These are phyloP conservation scores for Therioaphis trifolii DNA, from an alignment of 2,888 invertebrate genomes.

Conservation along the genomic window DNA sequence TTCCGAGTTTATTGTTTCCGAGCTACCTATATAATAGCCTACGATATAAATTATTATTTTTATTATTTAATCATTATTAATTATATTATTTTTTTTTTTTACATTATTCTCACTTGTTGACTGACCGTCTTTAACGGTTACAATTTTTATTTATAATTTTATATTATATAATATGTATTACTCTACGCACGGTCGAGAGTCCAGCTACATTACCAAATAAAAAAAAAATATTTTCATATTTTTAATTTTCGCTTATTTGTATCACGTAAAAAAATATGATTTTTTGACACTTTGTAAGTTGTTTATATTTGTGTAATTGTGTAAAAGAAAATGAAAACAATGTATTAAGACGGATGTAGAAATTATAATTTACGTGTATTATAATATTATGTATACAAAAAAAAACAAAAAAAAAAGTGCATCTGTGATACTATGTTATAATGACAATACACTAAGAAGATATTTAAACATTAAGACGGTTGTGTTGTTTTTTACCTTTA, in stretches of 20 bases:
- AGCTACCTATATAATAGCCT: too few relatives aligned
- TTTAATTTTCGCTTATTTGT: not conserved
- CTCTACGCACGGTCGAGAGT: not conserved
- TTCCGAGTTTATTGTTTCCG: too few relatives aligned
- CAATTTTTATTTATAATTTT: not conserved
- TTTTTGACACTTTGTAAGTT: not conserved
- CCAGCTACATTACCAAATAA: constrained; percentile 57
- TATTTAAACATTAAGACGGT: constrained; percentile 4
- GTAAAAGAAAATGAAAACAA: not conserved
- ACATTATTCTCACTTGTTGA: too few relatives aligned
- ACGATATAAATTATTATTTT: too few relatives aligned
- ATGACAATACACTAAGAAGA: constrained; percentile 13
- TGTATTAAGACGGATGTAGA: not conserved
- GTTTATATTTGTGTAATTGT: too few relatives aligned
- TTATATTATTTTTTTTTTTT: too few relatives aligned
- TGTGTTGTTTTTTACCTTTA: not conserved
- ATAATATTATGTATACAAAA: not conserved
- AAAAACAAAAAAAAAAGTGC: not conserved
- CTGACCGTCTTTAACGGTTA: not conserved
- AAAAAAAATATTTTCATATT: not conserved
- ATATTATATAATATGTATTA: not conserved
- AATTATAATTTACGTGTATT: not conserved
- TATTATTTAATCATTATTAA: too few relatives aligned
- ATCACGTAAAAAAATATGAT: not conserved
- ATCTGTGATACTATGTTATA: constrained; percentile 38